phyloP scores from a whole-genome alignment of 2,888 invertebrate genomes.

The Dioctria rufipes region DNA sequence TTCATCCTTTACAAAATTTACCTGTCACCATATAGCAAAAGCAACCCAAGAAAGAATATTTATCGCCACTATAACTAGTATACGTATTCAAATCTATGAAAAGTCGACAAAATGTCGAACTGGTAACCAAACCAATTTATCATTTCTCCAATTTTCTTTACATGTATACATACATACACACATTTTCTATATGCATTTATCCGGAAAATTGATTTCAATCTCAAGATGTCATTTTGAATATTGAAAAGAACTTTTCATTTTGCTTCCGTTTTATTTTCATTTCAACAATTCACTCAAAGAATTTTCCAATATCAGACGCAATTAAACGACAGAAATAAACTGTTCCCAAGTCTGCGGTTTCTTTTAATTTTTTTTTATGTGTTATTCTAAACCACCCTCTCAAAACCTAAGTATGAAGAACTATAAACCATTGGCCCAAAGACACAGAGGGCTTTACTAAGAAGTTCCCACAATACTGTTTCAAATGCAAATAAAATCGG shows the following conservation, averaged over 20 bases:
- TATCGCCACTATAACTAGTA: too few species aligned
- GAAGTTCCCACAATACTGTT: constrained; percentile 47
- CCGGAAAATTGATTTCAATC: background rate
- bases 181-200: background rate
- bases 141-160: background rate
- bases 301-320: background rate
- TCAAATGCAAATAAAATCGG: constrained; percentile 51
- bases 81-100: too few species aligned
- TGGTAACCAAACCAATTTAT: background rate
- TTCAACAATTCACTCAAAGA: constrained; percentile 5
- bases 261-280: background rate
- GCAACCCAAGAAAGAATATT: too few species aligned
- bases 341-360: background rate
- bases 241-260: background rate
- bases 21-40: too few species aligned
- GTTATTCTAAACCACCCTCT: background rate
- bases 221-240: background rate
- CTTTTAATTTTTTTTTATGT: too few species aligned
- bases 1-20: too few species aligned
- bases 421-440: constrained; percentile 22
- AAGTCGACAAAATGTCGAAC: too few species aligned
- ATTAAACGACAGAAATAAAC: background rate
- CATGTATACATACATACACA: background rate
- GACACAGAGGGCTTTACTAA: constrained; percentile 17
- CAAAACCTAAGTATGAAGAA: background rate